These are phyloP conservation scores for Acipenser transmontanus DNA, from an alignment of 2,797 vertebrate species.

Conservation along the genomic window DNA sequence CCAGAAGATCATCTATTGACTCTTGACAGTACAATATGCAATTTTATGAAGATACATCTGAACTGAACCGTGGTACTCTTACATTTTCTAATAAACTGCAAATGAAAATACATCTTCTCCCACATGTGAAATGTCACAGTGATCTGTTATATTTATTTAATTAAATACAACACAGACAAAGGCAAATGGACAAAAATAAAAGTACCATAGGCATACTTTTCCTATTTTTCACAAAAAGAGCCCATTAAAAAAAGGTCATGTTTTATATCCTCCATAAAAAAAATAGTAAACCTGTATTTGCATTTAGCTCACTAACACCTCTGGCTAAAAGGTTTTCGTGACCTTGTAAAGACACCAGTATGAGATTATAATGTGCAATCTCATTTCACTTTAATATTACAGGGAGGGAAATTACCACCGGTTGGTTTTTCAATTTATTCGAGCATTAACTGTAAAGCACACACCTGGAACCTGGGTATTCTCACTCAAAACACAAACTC, in stretches of 20 bases:
- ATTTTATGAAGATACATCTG: too few species aligned
- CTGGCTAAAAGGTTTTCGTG: constrained; percentile 29
- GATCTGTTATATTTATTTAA: too few species aligned
- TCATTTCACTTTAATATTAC: constrained; percentile 29
- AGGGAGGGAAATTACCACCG: constrained; percentile 38
- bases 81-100: too few species aligned
- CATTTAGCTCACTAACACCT: constrained; percentile 23
- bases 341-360: constrained; percentile 30
- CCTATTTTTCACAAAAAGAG: background rate
- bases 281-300: constrained; percentile 9
- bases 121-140: too few species aligned
- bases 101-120: too few species aligned
- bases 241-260: background rate
- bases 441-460: constrained; percentile 39
- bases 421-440: constrained; percentile 38
- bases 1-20: too few species aligned
- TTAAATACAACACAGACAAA: background rate
- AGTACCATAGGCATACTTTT: background rate
- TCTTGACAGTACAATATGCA: too few species aligned
- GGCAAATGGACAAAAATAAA: constrained; percentile 7
- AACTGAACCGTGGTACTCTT: too few species aligned
- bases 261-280: background rate
- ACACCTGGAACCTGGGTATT: constrained; percentile 36
- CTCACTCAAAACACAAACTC: constrained; percentile 37
- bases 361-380: constrained; percentile 20